A percentile compares a stretch with the other conserved stretches of the same genome.
phyloP scores from a whole-genome alignment of 2,888 invertebrate genomes.

The Iphiclides podalirius region DNA sequence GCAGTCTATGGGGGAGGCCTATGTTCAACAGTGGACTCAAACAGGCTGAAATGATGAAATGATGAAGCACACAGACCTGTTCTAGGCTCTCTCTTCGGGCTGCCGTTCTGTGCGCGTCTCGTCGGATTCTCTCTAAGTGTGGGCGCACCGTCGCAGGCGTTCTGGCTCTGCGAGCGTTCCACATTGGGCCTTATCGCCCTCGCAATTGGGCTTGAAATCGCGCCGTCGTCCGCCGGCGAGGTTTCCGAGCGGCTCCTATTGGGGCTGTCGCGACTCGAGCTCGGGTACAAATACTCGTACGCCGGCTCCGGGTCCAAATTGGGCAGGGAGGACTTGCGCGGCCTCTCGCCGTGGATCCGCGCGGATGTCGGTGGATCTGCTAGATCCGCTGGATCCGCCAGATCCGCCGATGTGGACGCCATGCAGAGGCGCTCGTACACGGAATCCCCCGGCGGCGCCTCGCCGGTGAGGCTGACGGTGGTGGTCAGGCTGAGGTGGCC shows the following conservation, averaged over 20 bases:
- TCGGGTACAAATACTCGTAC: conserved; percentile 62
- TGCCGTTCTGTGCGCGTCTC: conserved; percentile 47
- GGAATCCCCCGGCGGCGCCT: conserved; percentile 29
- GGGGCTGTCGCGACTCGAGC: conserved; percentile 41
- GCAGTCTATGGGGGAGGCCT: too few species aligned
- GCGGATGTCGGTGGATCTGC: neutral
- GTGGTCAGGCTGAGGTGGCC: conserved; percentile 70
- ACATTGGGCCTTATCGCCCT: conserved; percentile 44
- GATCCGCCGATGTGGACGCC: conserved; percentile 54
- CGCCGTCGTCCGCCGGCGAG: neutral
- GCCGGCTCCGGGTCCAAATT: conserved; percentile 61
- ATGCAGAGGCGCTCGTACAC: conserved; percentile 60
- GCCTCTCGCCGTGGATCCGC: conserved; percentile 24
- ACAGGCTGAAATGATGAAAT: too few species aligned
- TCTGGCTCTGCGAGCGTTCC: conserved; percentile 64
- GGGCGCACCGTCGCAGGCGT: conserved; percentile 49
- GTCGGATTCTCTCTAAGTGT: conserved; percentile 41
- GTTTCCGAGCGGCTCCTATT: too few species aligned
- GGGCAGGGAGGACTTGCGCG: conserved; percentile 61
- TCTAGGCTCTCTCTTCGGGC: conserved; percentile 53
- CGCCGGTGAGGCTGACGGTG: conserved; percentile 53
- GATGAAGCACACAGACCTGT: too few species aligned
- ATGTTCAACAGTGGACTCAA: too few species aligned
- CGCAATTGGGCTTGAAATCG: conserved; percentile 35
- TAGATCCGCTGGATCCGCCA: too few species aligned